Evolutionary conservation across 2,113 vertebrate genomes (phyloP), one percentile per base, ranked within the genome.

Genomic region (Microcebus tavaratra): DNA sequence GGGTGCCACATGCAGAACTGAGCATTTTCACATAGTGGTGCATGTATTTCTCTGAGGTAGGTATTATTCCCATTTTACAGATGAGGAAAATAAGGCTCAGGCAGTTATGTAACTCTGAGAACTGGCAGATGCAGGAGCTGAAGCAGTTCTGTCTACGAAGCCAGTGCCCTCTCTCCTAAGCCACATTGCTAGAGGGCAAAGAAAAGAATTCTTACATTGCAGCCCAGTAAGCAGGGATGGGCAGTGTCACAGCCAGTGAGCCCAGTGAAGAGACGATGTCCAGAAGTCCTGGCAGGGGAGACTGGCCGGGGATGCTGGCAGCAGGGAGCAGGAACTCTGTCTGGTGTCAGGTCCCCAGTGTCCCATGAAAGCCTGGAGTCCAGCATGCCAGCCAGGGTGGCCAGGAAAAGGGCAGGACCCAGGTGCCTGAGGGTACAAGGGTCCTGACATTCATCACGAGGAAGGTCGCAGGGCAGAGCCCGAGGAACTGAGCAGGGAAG

Each of bases 31-130:
- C 75, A 25, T 23, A 23, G 4, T 8, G n/a, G 36, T 29, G 13
- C 2, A 0, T 76, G 3, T 68, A 31, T 67, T 73, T 82, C 73
- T 82, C 39, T 53, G 36, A 84, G 36, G 48, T 0, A 25, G 42
- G 27, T 53, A 25, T 34, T 53, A 25, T 34, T 79, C 36, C 80
- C 85, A 90, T 96, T 94, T 87, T 48, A 90, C 53, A 95, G 80
- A 87, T 7, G 13, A 88, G 90, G 21, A 84, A 84, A 79, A 53
- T 31, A 85, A 92, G 94, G 39, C 72, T 45, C 12, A 17, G 59
- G 50, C 15, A 65, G 23, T 53, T 48, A 36, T 94, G 85, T 20
- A 78, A 67, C 20, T 50, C 63, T 50, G 42, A 82, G 68, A 79
- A 25, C 34, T 5, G 57, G 39, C 34, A 15, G 68, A 31, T 8